Percentiles rank a stretch among this genome's conserved stretches.
These are phyloP conservation scores for Silurus meridionalis DNA, from an alignment of 2,113 vertebrate species.

Conservation along the genomic window DNA sequence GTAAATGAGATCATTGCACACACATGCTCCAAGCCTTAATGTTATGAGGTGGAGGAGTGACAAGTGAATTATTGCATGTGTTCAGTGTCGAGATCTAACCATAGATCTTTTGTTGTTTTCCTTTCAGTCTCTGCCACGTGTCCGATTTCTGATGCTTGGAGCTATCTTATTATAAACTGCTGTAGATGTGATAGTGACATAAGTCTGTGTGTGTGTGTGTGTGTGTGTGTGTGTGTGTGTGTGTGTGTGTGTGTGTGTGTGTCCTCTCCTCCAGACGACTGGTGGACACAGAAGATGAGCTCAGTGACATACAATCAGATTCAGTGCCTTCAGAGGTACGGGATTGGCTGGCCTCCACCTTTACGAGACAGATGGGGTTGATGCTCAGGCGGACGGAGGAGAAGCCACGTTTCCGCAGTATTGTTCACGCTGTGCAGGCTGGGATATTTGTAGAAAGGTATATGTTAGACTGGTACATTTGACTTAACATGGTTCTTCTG, in stretches of 20 bases:
- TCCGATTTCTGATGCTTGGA: slow-evolving; percentile 10
- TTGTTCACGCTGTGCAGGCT: slow-evolving; percentile 93
- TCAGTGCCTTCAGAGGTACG: slow-evolving; percentile 92
- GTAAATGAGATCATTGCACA: slow-evolving; percentile 7
- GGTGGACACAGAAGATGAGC: slow-evolving; percentile 88
- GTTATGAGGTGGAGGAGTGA: slow-evolving; percentile 5
- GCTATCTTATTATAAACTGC: slow-evolving; percentile 5
- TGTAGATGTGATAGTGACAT: slow-evolving; percentile 32
- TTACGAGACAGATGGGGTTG: slow-evolving; percentile 90
- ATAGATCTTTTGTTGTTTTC: slow-evolving; percentile 11
- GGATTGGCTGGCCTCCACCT: slow-evolving; percentile 94
- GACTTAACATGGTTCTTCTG: background rate
- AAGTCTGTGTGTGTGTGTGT: background rate
- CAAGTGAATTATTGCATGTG: slow-evolving; percentile 11
- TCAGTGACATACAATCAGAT: slow-evolving; percentile 89
- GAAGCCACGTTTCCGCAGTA: slow-evolving; percentile 90
- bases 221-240: background rate
- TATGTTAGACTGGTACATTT: background rate
- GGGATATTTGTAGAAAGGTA: slow-evolving; percentile 98
- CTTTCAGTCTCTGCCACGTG: background rate
- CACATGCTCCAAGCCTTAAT: slow-evolving; percentile 10
- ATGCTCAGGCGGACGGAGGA: slow-evolving; percentile 84
- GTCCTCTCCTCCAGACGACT: slow-evolving; percentile 70
- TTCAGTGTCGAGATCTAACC: background rate
- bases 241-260: slow-evolving; percentile 1